Evolutionary conservation across 2,888 invertebrate species (phyloP).

Genomic region (Rotaria socialis): DNA sequence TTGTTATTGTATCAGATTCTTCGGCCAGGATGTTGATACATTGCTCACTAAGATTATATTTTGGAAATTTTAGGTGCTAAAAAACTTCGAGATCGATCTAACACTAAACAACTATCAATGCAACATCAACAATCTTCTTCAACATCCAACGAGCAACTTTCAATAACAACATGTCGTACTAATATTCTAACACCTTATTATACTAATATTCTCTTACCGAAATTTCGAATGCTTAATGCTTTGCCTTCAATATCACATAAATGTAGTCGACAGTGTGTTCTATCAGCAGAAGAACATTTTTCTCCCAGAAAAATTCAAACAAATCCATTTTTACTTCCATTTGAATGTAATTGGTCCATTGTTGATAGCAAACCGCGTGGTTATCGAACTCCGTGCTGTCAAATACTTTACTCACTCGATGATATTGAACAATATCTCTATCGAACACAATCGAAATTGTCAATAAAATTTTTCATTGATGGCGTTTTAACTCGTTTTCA

Average conservation of each 20-base stretch:
- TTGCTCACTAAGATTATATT: no score
- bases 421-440: conserved; percentile 44
- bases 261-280: neutral
- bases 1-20: no score
- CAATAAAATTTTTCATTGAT: conserved; percentile 42
- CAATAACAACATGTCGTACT: neutral
- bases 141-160: neutral
- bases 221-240: neutral
- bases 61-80: neutral
- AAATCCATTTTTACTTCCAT: neutral
- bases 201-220: neutral
- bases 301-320: neutral
- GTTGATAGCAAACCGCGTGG: conserved; percentile 14
- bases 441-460: conserved; percentile 42
- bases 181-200: neutral
- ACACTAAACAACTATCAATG: neutral
- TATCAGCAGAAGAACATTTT: neutral
- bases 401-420: neutral
- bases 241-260: neutral
- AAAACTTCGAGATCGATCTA: neutral
- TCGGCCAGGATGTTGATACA: no score
- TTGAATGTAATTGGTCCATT: neutral
- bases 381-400: conserved; percentile 8
- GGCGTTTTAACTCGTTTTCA: conserved; percentile 23
- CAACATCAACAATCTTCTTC: neutral